Evolutionary conservation across 1,140 invertebrate species (phyloP).

Genomic region (Zaprionus gabonicus): DNA sequence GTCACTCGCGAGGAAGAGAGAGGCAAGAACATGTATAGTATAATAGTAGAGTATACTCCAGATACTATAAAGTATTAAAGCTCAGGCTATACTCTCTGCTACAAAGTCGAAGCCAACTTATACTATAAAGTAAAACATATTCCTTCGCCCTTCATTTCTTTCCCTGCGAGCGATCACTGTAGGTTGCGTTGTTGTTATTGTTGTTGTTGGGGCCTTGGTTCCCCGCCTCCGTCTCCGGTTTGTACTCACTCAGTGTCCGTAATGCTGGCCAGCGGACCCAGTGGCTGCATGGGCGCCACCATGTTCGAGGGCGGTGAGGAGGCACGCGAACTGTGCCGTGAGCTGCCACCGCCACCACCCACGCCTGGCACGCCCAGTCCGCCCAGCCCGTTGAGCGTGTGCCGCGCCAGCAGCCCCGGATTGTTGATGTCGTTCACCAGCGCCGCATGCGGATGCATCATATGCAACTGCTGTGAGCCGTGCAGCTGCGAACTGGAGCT

Average conservation of each 20-base stretch:
- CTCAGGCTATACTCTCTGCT: no score
- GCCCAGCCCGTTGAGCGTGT: constrained; percentile 76
- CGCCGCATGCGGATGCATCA: constrained; percentile 52
- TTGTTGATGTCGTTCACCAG: constrained; percentile 86
- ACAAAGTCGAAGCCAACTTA: no score
- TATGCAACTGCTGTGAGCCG: constrained; percentile 79
- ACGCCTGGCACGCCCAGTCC: constrained; percentile 40
- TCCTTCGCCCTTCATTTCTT: neutral
- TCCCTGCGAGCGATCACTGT: neutral
- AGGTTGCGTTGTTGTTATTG: neutral
- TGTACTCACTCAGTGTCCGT: constrained; percentile 87
- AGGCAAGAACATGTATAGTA: neutral
- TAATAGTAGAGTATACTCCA: neutral
- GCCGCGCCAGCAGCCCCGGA: constrained; percentile 84
- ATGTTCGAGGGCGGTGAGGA: constrained; percentile 78
- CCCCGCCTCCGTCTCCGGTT: neutral
- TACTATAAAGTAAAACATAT: no score
- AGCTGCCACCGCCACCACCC: constrained; percentile 60
- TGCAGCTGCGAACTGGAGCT: constrained; percentile 63
- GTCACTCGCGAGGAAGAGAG: neutral
- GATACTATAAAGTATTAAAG: neutral
- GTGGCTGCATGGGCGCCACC: constrained; percentile 85
- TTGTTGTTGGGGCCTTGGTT: no score
- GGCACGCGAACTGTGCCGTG: constrained; percentile 80
- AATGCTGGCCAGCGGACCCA: constrained; percentile 86